These are phyloP conservation scores for Empis livida DNA, from an alignment of 2,888 invertebrate genomes.

Conservation along the genomic window DNA sequence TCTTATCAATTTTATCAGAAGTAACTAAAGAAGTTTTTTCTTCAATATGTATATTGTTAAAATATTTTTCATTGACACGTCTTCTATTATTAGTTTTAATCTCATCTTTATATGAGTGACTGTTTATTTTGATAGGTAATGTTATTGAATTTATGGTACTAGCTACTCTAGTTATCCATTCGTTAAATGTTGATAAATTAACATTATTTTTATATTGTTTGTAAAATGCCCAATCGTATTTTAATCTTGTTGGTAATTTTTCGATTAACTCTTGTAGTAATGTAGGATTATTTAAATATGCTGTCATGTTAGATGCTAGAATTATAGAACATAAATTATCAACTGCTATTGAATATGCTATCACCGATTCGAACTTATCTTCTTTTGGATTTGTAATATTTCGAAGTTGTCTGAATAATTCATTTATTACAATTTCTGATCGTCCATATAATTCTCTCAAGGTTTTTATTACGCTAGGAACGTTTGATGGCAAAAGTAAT, in stretches of 20 bases:
- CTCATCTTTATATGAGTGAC: no score
- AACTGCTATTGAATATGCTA: conserved; percentile 3
- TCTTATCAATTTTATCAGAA: background rate
- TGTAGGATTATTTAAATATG: conserved; percentile 3
- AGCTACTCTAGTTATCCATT: conserved; percentile 4
- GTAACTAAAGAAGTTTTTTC: background rate
- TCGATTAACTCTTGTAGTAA: conserved; percentile 6
- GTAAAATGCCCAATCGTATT: conserved; percentile 6
- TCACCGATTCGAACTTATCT: conserved; percentile 5
- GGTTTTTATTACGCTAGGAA: background rate
- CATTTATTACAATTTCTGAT: conserved; percentile 3
- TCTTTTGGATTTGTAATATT: background rate
- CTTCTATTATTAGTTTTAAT: no score
- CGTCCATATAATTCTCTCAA: conserved; percentile 2
- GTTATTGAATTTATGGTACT: background rate
- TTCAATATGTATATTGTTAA: no score
- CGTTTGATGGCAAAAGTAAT: conserved; percentile 4
- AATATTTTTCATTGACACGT: no score
- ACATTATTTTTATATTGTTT: background rate
- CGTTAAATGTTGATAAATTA: conserved; percentile 1
- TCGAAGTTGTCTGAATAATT: background rate
- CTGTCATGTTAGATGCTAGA: background rate
- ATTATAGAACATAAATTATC: conserved; percentile 5
- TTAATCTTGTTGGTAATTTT: conserved; percentile 3
- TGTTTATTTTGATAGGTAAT: background rate